Percentiles rank a stretch among this genome's conserved stretches.
Conservation (phyloP, 1,140 invertebrate species). For the Brachionus angularis region DNA sequence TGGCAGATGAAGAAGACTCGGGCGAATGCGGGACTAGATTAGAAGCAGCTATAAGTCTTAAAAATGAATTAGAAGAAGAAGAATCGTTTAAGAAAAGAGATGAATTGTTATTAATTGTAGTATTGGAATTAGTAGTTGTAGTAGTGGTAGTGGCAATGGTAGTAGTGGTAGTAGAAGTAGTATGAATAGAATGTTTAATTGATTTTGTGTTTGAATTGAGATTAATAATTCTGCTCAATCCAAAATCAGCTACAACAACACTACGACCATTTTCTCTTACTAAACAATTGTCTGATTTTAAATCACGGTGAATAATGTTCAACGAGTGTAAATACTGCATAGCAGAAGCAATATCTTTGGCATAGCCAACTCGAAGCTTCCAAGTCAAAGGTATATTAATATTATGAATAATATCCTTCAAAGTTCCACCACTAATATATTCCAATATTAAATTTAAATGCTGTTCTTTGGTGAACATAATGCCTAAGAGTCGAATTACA, state of each 20-base stretch:
- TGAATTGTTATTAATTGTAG: constrained; percentile 45
- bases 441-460: constrained; percentile 77
- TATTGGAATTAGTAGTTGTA: constrained; percentile 46
- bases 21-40: constrained; percentile 7
- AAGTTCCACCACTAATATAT: constrained; percentile 54
- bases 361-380: constrained; percentile 50
- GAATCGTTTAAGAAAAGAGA: neutral
- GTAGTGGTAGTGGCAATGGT: constrained; percentile 35
- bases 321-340: constrained; percentile 57
- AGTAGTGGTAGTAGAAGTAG: constrained; percentile 18
- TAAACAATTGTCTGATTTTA: constrained; percentile 57
- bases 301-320: constrained; percentile 57
- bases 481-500: constrained; percentile 83
- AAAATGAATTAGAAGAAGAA: neutral
- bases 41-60: constrained; percentile 29
- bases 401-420: constrained; percentile 53
- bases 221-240: constrained; percentile 52
- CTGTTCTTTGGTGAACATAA: constrained; percentile 81
- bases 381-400: constrained; percentile 49
- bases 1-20: constrained; percentile 6
- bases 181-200: constrained; percentile 25
- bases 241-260: constrained; percentile 57
- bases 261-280: constrained; percentile 51
- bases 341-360: constrained; percentile 55
- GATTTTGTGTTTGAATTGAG: constrained; percentile 25